Base-by-base conservation (phyloP, 2,113 vertebrate genomes). In the Labrus mixtus region DNA sequence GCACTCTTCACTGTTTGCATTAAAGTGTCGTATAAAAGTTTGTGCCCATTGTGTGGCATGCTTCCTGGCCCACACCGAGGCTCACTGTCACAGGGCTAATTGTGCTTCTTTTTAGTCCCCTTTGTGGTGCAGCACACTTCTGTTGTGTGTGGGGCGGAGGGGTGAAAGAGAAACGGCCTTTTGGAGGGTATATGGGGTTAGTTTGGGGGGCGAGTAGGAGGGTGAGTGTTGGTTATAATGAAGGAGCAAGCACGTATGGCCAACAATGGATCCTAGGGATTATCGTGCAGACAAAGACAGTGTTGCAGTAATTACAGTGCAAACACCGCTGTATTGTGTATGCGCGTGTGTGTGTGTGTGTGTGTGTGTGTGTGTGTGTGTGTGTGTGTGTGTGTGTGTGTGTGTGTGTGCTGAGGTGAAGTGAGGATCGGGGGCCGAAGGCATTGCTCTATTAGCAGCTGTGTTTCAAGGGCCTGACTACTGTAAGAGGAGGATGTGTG, bases 111-210 rank as follows among this genome's bases (percentile, higher is more conserved):
- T 87, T 87, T 66, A 68, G 55, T 23, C 60, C 54, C 78, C 87
- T 94, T 94, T 94, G 92, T 93, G 83, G 77, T 19, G 37, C 82
- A 91, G 89, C 92, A 93, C 93, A 94, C 94, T 94, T 93, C 83
- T 90, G 71, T 79, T 83, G 79, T 83, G 68, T 63, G 73, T 45
- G 62, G 64, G 73, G 54, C 1, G 22, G 71, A 16, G n/a, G 43
- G 53, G 15, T 62, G 3, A 64, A 69, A 84, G 73, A 73, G 73
- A 76, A 62, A 54, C 82, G 46, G 74, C 59, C 80, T 81, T 75
- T 84, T 58, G 25, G 71, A 59, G 62, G 77, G 63, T 54, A 78
- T 61, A 51, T 1, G 68, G 66, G 69, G 81, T 69, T 50, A n/a
- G 57, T 62, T 67, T 23, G 60, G 62, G 63, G 67, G 80, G 43